Conservation (phyloP, 1,140 invertebrate species). For the Temnothorax nylanderi region DNA sequence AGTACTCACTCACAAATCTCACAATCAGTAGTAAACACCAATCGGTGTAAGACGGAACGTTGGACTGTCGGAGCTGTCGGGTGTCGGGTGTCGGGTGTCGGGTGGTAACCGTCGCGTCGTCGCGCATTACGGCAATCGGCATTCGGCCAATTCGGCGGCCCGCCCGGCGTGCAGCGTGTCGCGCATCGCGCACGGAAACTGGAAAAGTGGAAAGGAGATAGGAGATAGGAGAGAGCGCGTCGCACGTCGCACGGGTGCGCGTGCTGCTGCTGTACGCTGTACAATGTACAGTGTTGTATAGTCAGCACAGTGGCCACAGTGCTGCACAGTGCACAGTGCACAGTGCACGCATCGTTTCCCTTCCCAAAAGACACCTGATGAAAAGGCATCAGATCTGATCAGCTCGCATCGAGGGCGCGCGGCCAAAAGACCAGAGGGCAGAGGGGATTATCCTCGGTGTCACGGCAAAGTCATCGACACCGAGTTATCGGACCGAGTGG, state of each 20-base stretch:
- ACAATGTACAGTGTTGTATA: no score
- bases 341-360: neutral
- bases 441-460: neutral
- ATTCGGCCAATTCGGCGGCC: neutral
- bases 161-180: neutral
- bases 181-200: neutral
- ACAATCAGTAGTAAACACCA: constrained; percentile 71
- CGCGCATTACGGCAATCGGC: no score
- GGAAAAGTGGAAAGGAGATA: no score
- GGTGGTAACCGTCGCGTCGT: neutral
- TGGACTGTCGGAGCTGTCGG: no score
- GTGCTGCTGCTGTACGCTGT: no score
- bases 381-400: no score
- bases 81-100: neutral
- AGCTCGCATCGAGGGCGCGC: neutral
- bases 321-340: no score
- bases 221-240: no score
- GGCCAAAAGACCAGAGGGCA: neutral
- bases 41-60: constrained; percentile 45
- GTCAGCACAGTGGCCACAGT: no score
- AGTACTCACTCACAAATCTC: constrained; percentile 23
- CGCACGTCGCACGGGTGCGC: no score
- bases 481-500: neutral
- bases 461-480: neutral
- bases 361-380: neutral